Base-by-base conservation (phyloP, 2,888 invertebrate species). In the Tipula unca region DNA sequence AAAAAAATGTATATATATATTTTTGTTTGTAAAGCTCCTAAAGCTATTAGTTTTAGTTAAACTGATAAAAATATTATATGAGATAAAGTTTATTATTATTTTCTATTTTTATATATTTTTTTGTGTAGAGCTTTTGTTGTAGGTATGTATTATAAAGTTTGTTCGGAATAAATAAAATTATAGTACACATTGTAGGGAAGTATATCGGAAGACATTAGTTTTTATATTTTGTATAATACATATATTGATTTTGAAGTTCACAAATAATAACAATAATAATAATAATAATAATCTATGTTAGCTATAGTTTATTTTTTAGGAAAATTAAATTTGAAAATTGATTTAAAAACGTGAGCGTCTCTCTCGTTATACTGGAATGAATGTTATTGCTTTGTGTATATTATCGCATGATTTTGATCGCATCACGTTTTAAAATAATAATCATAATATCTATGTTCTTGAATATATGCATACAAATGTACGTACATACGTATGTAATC, bases 1-100 rank as follows among this genome's bases (percentile, higher is more conserved):
- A 69, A 17, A 17, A 54, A 54, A 54, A 20, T 8, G 20, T 69
- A 25, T 69, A 48, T 48, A 17, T n/a, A 17, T 1, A 17, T 39
- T 48, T 69, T 5, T 69, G 69, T 69, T 69, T 69, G 69, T 25
- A 69, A 69, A 69, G 69, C 69, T 69, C 69, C 69, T 69, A 69
- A 69, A 69, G 69, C 69, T 69, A 69, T 69, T 69, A 69, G 69
- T 69, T 69, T 25, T 69, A 25, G 69, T 69, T 69, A 69, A 69
- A 69, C 69, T 69, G 69, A 69, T 69, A 69, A 69, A 69, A 69
- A 69, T 69, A 69, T 69, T 69, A 69, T 69, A 20, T 69, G 20
- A 69, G 69, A 69, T 69, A 69, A 69, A 69, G 69, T 69, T 69
- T 69, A 69, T 69, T 69, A 69, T 25, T 69, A 69, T 69, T 69